Percentiles rank a stretch among this genome's conserved stretches.
These are phyloP conservation scores for Pao palembangensis DNA, from an alignment of 2,113 vertebrate species.

Conservation along the genomic window DNA sequence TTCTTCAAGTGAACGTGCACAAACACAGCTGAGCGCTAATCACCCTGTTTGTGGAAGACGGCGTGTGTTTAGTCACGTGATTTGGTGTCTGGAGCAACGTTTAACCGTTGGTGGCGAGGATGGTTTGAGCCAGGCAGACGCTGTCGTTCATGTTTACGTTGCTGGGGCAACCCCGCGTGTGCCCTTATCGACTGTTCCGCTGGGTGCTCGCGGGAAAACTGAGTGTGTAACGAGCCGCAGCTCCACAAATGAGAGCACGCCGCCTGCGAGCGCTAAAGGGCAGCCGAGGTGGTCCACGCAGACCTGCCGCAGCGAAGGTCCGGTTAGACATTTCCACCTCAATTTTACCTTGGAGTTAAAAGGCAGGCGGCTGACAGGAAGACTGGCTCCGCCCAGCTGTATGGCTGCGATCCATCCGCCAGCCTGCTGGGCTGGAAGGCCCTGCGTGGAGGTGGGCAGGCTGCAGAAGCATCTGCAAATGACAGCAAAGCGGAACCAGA, in stretches of 20 bases:
- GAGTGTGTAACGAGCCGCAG: too few species aligned
- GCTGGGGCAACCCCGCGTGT: neutral
- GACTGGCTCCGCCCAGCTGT: too few species aligned
- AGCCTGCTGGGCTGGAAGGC: neutral
- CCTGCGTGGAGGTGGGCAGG: neutral
- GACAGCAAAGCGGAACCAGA: neutral
- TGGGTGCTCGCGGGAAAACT: too few species aligned
- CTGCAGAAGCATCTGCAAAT: neutral
- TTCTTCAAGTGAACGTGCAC: slow-evolving; percentile 31
- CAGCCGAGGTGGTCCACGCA: neutral
- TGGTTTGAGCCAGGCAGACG: too few species aligned
- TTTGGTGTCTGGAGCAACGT: neutral
- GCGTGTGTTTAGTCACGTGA: neutral
- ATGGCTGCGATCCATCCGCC: neutral
- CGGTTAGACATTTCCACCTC: too few species aligned
- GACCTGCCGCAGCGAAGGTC: neutral
- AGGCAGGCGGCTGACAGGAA: too few species aligned
- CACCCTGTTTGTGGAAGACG: slow-evolving; percentile 6
- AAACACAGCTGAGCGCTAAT: slow-evolving; percentile 10
- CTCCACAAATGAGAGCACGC: too few species aligned
- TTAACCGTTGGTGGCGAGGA: too few species aligned
- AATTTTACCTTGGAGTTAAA: too few species aligned
- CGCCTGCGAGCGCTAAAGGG: too few species aligned
- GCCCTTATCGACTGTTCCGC: neutral
- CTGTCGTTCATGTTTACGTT: too few species aligned